Evolutionary conservation across 2,797 vertebrate species (phyloP), one percentile per base, ranked within the genome.

Genomic region (Staurois parvus): DNA sequence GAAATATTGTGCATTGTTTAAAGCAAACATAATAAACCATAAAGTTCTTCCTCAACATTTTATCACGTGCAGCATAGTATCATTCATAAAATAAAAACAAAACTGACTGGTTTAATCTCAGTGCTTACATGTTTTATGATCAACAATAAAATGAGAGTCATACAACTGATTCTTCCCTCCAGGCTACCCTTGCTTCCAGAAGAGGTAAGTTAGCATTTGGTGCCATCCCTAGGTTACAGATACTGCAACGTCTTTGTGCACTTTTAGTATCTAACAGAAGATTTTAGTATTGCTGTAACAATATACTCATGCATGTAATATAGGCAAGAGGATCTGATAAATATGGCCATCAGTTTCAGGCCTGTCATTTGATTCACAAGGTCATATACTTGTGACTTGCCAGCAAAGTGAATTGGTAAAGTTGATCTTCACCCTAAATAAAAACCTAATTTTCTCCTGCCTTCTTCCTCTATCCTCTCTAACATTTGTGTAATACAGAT

Each of bases 21-120:
- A 8, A 30, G 29, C 79, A 88, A 89, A 73, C 21, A 84, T 76
- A 15, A 40, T 29, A 13, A 88, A 78, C 40, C 42, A 56, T 64
- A 52, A 72, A 37, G 34, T 70, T 52, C 62, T 45, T 64, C 67
- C 69, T 66, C 34, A 48, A 66, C 66, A 83, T 66, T 28, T 15
- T 26, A 10, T 26, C 64, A 66, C 26, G 64, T 66, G 64, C 64
- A 29, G 3, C 64, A 29, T 9, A 59, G 21, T 59, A 59, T 59
- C 52, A 59, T 52, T 52, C 26, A 59, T 59, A n/a, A 59, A 24
- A 59, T 8, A 9, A 24, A 59, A 59, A 59, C 52, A 59, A 24
- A 59, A 6, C 52, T 24, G 52, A 7, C 52, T 24, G 21, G 52
- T 59, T 59, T 59, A 59, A 24, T 8, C 4, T 5, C 52, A 24